Base-by-base conservation (phyloP, 2,888 invertebrate species). In the Sarcophaga variegata region DNA sequence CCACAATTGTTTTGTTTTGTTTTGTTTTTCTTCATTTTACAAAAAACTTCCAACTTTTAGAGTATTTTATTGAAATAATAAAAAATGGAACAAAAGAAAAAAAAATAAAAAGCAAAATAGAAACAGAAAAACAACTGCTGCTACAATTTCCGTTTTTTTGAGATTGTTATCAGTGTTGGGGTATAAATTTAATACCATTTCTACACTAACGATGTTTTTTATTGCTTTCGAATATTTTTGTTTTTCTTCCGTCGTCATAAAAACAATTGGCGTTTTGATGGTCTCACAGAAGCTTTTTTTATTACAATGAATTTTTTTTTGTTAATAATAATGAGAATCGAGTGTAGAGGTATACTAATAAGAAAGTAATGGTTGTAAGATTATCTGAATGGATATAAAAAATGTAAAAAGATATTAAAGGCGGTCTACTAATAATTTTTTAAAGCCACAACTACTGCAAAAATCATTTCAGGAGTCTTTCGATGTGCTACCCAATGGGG, bases 111-210 rank as follows among this genome's bases (percentile, higher is more conserved):
- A 71, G 14, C 60, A 20, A 25, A 75, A 75, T 14, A 71, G 11
- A n/a, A 63, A 49, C 25, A 72, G 17, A 12, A 59, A 81, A 47
- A 11, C 25, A 27, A 62, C 37, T 47, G 74, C 45, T 49, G 47
- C 64, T 80, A 84, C 63, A 64, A 80, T 84, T 84, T 84, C 80
- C 84, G 79, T 75, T 54, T 12, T 54, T 80, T 71, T 1, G 4
- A 64, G 80, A 84, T 84, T 84, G 47, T 25, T 27, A 76, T 84
- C 84, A 75, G 64, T 27, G 45, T 47, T 49, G 22, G 27, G 74
- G 20, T 72, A 72, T 59, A 72, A 72, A 72, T 74, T 74, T 74
- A 74, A 74, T 74, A 14, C 22, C 6, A 63, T 45, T 63, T 47
- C 22, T n/a, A n/a, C 5, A 72, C 59, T n/a, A 72, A 74, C 71